Evolutionary conservation across 2,797 vertebrate species (phyloP), one percentile per base, ranked within the genome.

Genomic region (Naso thynnoides): DNA sequence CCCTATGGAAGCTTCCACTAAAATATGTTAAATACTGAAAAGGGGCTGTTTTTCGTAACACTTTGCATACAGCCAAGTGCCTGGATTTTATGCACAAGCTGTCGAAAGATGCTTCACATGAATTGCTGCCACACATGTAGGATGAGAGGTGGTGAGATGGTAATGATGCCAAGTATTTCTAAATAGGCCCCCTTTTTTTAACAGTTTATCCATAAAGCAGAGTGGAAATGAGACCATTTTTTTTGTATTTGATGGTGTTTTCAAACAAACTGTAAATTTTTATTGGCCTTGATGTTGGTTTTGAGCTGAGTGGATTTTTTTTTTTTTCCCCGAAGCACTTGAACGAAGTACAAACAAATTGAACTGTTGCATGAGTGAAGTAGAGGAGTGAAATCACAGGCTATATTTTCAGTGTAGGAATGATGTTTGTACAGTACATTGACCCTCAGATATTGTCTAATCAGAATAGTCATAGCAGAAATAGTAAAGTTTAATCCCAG

Each of bases 71-170:
- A 77, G 73, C 79, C 73, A 70, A 82, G 65, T 69, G 54, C 63
- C 73, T 63, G 50, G 41, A 68, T 82, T 81, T 69, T 23, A 73
- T 70, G 59, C 59, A 56, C 48, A 68, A 57, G 65, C 68, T 81
- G 78, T 85, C 71, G 75, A 85, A 83, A 76, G 77, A 78, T 66
- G 31, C 76, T 82, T 61, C 57, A 63, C 64, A 57, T 66, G 44
- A 82, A 73, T 65, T 29, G 53, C 59, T 82, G 71, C 76, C 70
- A 79, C 39, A 63, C 16, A 67, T 57, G 61, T 68, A 77, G 57
- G 63, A 71, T 49, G 53, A 59, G 76, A 78, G 65, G 36, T 72
- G 33, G 56, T 33, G 41, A 62, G 67, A 70, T 72, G 38, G 50
- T 70, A 47, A 62, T 48, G 41, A 79, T 71, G 73, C 66, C 67